Evolutionary conservation across 2,888 invertebrate genomes (phyloP), one percentile per base, ranked within the genome.

Genomic region (Cerastoderma edule): DNA sequence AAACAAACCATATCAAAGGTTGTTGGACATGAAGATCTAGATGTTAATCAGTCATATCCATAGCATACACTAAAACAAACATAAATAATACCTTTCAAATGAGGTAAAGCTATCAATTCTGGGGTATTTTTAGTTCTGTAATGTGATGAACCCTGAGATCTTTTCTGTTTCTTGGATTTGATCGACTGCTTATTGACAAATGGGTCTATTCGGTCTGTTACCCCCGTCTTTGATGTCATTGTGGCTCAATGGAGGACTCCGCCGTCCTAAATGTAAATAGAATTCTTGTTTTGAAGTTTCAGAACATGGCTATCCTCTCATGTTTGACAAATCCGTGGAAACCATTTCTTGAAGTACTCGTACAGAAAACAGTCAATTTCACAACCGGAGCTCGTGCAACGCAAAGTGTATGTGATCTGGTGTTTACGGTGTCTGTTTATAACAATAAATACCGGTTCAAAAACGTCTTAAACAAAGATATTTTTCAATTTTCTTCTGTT

Each of bases 121-220:
- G 98, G 97, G 94, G 99, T 98, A 94, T 98, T 98, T 92, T 98
- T 98, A 93, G 98, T 98, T 93, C 99, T 96, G 94, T 99, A 99
- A 92, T 99, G 96, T 86, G 99, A 99, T 91, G 99, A 99, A 91
- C 99, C 99, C 94, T 99, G 99, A 93, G 98, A 98, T 94, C 98
- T 97, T 95, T 98, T 98, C 93, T 97, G 97, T 94, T 99, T 98
- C 95, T 99, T 98, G 92, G 97, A 97, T 94, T 99, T 98, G 95
- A 99, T 98, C 92, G 99, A 98, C 93, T 98, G 96, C 95, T 99
- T 99, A 78, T 86, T 91, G 66, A 91, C 89, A 94, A 99, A 99
- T 92, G 99, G 99, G 95, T 99, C 99, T 95, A 99, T 99, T 94
- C 98, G 97, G 95, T 99, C 99, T 94, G 98, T 98, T 70, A 87